A percentile compares a stretch with the other conserved stretches of the same genome.
Evolutionary conservation across 2,888 invertebrate genomes (phyloP).

Genomic region (Netelia inedita): DNA sequence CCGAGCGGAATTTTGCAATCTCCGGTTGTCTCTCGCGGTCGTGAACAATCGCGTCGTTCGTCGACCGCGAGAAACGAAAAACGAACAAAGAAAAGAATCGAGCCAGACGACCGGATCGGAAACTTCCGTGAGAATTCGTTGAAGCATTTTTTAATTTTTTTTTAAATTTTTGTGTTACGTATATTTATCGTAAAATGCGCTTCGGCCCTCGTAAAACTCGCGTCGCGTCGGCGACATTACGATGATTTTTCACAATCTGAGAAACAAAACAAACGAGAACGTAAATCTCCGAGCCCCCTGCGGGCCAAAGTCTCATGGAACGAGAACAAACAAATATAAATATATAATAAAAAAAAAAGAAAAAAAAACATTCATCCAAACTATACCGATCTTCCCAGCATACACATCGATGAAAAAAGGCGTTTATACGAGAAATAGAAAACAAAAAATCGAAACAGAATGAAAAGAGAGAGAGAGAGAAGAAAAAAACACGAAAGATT

Average conservation of each 20-base stretch:
- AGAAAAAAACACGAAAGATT: not conserved
- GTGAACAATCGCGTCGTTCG: conserved; percentile 62
- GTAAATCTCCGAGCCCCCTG: not conserved
- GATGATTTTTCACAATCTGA: conserved; percentile 5
- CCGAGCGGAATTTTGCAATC: conserved; percentile 25
- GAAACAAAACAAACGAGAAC: not conserved
- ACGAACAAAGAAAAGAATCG: conserved; percentile 1
- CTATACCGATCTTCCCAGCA: conserved; percentile 24
- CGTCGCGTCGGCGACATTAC: not conserved
- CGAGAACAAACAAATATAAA: conserved; percentile 4
- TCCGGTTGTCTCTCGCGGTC: conserved; percentile 30
- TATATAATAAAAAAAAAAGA: not conserved
- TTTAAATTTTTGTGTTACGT: not conserved
- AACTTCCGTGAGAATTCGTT: conserved; percentile 35
- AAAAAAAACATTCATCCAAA: not conserved
- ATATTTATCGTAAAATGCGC: conserved; percentile 42
- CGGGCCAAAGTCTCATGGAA: not conserved
- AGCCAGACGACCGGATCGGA: not conserved
- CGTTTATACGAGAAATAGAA: conserved; percentile 40
- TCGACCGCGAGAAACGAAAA: conserved; percentile 21
- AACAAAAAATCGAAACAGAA: not conserved
- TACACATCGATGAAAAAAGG: conserved; percentile 43
- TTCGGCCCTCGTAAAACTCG: conserved; percentile 32
- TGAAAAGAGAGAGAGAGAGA: not conserved
- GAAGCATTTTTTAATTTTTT: conserved; percentile 40